Evolutionary conservation across 2,888 invertebrate species (phyloP), one percentile per base, ranked within the genome.

Genomic region (Harpalus rubripes): DNA sequence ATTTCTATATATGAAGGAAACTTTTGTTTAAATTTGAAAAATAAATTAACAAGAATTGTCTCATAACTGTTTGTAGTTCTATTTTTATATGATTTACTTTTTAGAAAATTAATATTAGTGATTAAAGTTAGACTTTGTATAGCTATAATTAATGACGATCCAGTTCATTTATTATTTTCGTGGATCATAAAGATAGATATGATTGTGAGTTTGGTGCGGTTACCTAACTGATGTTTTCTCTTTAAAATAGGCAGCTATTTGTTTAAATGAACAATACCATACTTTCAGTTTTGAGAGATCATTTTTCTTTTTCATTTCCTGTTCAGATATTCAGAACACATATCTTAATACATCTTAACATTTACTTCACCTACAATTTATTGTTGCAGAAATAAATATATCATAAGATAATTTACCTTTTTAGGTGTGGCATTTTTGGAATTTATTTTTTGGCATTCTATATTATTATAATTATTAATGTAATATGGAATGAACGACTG

Each of bases 211-310:
- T 74, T 74, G 16, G 72, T 74, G 16, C 15, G 44, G 72, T 74
- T 74, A 74, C 72, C 72, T 74, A 74, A 74, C 72, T 74, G 72
- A 74, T 74, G 72, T 74, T 74, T 74, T 74, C 72, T 74, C 72
- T 74, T 74, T 74, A 74, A 74, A 74, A 74, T 74, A 44, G 72
- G 44, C 72, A 74, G 72, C 72, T 74, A 74, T 74, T 74, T 74
- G 72, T 74, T 74, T 74, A 68, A 68, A 68, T 44, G 44, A 44
- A 74, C 72, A 74, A 74, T 74, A 18, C 72, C 7, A 74, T 74
- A 52, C 72, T 74, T 74, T 74, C 72, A 16, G 44, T 74, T 74
- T 74, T 74, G 72, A 74, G 44, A 74, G 41, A 74, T 74, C 72
- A 74, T 74, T 74, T 74, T 74, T 74, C 72, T 74, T 74, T 74